Base-by-base conservation (phyloP, 2,113 vertebrate species). In the Hoplias malabaricus region DNA sequence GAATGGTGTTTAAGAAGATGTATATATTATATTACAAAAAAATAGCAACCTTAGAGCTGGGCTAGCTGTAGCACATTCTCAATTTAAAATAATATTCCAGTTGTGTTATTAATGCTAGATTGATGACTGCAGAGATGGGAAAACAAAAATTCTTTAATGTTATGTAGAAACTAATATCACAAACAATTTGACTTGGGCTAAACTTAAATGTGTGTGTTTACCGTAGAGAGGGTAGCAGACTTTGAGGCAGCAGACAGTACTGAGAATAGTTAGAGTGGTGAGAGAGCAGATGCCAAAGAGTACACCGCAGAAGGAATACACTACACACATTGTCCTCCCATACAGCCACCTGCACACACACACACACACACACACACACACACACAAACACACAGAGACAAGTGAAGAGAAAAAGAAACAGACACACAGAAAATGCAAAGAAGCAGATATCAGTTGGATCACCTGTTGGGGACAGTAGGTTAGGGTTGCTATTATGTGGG, bases 251-350 rank as follows among this genome's bases (percentile, higher is more conserved):
- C 87, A 90, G 77, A 91, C 87, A 12, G 40, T 86, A 69, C 87
- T 89, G 66, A 90, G 72, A 38, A 91, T 72, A 7, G 89, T 90
- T 33, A 88, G 56, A 2, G 86, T 89, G 3, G 90, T 86, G 19
- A 91, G 83, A 75, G 87, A 88, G 71, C 87, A 89, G 69, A 89
- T 85, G 27, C 88, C 88, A 77, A 91, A 89, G 27, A 91, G 42
- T n/a, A 90, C 78, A 3, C 87, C 84, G 59, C 90, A 90, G 83
- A 91, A 90, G 0, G 87, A 87, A 75, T 88, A 90, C 75, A 88
- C 84, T 36, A 87, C 21, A 65, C 88, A 90, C 59, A 88, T 54
- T 0, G 82, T 70, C 62, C 83, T 85, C 53, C 89, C 86, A 75
- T 84, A 90, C 19, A 90, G 19, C 86, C 87, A 91, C 72, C 87